A percentile compares a stretch with the other conserved stretches of the same genome.
These are phyloP conservation scores for Myotis yumanensis DNA, from an alignment of 2,113 vertebrate species.

Conservation along the genomic window DNA sequence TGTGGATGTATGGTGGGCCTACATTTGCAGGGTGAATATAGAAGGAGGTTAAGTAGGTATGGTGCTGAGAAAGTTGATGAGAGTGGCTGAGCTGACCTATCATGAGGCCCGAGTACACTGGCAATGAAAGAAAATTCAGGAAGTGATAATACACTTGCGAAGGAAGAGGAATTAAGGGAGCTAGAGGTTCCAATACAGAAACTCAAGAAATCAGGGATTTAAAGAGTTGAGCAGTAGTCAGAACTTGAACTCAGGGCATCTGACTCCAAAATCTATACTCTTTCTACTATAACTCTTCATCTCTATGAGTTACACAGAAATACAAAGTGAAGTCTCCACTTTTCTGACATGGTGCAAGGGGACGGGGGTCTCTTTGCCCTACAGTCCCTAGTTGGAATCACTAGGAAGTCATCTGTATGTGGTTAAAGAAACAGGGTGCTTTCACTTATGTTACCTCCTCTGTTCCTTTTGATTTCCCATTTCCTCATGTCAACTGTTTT, in stretches of 20 bases:
- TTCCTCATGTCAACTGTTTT: slow-evolving; percentile 30
- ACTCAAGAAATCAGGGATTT: background rate
- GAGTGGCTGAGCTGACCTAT: background rate
- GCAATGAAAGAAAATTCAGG: background rate
- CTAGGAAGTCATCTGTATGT: background rate
- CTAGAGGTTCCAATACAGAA: background rate
- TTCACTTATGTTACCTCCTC: background rate
- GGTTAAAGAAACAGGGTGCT: background rate
- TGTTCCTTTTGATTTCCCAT: background rate
- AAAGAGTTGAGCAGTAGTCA: background rate
- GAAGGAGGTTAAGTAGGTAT: background rate
- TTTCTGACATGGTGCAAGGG: background rate
- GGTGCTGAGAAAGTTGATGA: too few species aligned
- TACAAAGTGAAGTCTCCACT: background rate
- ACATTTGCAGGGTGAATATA: background rate
- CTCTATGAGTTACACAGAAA: background rate
- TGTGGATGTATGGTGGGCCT: background rate
- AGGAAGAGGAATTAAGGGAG: background rate
- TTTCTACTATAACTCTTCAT: background rate
- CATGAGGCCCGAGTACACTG: background rate
- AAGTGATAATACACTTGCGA: background rate
- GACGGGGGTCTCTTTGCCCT: background rate
- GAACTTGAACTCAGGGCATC: background rate
- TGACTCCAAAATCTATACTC: background rate
- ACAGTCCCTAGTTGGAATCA: background rate